Evolutionary conservation across 2,888 invertebrate genomes (phyloP), one percentile per base, ranked within the genome.

Genomic region (Steinernema hermaphroditum): DNA sequence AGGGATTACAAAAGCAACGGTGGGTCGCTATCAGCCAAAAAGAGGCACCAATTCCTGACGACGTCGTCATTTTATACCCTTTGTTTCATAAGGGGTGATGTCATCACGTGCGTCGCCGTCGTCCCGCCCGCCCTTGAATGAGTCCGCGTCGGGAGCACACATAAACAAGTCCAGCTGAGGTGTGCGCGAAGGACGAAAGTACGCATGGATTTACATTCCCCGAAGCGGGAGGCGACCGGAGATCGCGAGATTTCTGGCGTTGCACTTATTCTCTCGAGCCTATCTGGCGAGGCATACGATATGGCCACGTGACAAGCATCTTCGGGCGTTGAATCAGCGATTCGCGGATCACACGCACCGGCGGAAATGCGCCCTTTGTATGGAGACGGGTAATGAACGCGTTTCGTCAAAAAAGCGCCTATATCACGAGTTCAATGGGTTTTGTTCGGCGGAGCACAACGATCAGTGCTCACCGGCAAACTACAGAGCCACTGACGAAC

Each of bases 351-450:
- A 12, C 37, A 12, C 37, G 6, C 37, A n/a, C 37, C 37, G 37
- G 12, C 37, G 37, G 37, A 37, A 37, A 37, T 12, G 37, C 6
- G 37, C 12, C 37, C n/a, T n/a, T n/a, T n/a, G n/a, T n/a, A n/a
- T n/a, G n/a, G n/a, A 37, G 6, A 12, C 12, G 37, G 37, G 6
- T 12, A 12, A 8, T 12, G 37, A 37, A 12, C 37, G 6, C 37
- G 37, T 12, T 12, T 8, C 6, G 6, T 12, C 37, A 37, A 37
- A 37, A 37, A 37, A 12, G 37, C n/a, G n/a, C n/a, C n/a, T n/a
- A 37, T 8, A 54, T 54, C 54, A 54, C 54, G 54, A 54, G 54
- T 54, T 54, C 27, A 54, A 54, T 2, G 24, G 54, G 54, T 54
- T 54, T 46, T 16, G 6, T 16, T 22, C 22, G 14, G 6, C 27